Conservation (phyloP, 2,797 vertebrate genomes). For the Melopsittacus undulatus region DNA sequence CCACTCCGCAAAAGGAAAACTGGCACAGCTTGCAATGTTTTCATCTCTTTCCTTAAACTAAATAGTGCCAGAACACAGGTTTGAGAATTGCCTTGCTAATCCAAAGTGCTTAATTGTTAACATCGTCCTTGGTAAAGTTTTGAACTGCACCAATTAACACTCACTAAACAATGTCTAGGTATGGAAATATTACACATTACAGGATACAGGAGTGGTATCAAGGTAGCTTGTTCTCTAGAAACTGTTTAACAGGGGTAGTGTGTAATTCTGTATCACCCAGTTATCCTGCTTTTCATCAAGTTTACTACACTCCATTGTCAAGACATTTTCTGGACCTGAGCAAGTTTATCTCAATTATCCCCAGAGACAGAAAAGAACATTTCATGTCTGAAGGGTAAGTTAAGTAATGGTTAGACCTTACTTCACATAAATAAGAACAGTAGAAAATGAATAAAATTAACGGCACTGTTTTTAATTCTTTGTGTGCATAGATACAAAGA, state of each 20-base stretch:
- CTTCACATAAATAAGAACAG: neutral
- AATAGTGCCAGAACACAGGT: neutral
- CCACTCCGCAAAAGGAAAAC: neutral
- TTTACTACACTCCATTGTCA: neutral
- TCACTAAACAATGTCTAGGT: neutral
- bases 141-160: neutral
- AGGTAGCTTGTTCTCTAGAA: neutral
- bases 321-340: neutral
- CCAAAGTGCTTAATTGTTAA: neutral
- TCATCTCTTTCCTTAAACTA: neutral
- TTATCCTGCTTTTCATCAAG: neutral
- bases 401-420: neutral
- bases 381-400: neutral
- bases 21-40: neutral
- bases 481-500: neutral
- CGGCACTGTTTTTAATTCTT: neutral
- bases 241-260: neutral
- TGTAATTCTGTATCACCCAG: neutral
- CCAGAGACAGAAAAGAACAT: neutral
- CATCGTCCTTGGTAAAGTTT: neutral
- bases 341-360: neutral
- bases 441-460: neutral
- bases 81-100: neutral
- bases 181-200: neutral
- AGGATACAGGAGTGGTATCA: neutral